Conservation (phyloP, 2,113 vertebrate genomes). For the Echinops telfairi region DNA sequence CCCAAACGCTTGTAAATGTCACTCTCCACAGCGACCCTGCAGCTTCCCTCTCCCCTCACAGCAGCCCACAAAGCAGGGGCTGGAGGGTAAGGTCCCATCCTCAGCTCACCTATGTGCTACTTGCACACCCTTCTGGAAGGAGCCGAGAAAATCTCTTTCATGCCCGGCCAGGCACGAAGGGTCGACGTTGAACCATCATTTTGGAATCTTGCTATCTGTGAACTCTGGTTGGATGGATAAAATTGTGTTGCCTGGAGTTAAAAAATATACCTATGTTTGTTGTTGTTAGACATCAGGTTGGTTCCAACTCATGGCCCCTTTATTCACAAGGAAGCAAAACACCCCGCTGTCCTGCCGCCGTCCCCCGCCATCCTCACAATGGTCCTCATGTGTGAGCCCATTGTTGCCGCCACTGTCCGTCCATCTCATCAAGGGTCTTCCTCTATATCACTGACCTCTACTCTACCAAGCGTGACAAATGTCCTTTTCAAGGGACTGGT, state of each 20-base stretch:
- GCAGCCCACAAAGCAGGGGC: not conserved
- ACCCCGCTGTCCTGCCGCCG: too few relatives aligned
- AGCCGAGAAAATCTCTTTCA: not conserved
- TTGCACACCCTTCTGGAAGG: not conserved
- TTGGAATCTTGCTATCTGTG: not conserved
- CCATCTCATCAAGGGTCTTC: too few relatives aligned
- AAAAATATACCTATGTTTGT: not conserved
- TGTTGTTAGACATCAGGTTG: too few relatives aligned
- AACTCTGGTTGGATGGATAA: not conserved
- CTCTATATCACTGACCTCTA: too few relatives aligned
- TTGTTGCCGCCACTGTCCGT: too few relatives aligned
- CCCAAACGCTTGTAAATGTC: slow-evolving; percentile 76
- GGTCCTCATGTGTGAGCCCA: too few relatives aligned
- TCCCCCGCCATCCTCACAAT: too few relatives aligned
- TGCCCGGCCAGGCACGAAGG: not conserved
- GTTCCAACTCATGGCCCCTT: too few relatives aligned
- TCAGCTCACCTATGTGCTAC: not conserved
- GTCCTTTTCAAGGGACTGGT: too few relatives aligned
- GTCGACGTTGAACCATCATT: not conserved
- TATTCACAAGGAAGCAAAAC: too few relatives aligned
- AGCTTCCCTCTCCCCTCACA: slow-evolving; percentile 38
- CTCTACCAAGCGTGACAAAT: too few relatives aligned
- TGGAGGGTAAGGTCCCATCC: not conserved
- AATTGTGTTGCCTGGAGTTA: not conserved
- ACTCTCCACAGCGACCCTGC: not conserved